phyloP scores from a whole-genome alignment of 2,888 invertebrate species.

The Diarsia mendica region DNA sequence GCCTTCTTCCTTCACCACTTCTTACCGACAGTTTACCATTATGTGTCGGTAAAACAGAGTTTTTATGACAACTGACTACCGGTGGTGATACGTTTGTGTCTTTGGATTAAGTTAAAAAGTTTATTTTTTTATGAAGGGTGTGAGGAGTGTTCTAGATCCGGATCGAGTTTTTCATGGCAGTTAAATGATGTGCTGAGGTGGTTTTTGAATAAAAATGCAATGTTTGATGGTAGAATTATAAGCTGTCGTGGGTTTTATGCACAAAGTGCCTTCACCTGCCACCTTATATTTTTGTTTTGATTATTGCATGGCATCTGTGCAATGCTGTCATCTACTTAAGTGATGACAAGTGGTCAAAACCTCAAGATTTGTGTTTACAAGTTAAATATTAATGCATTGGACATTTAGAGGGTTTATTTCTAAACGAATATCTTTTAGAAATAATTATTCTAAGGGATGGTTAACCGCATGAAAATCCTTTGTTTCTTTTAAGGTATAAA shows the following conservation, averaged over 20 bases:
- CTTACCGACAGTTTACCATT: constrained; percentile 47
- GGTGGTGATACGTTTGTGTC: constrained; percentile 43
- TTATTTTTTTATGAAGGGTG: constrained; percentile 8
- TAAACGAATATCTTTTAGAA: neutral
- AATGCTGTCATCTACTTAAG: neutral
- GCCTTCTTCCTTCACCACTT: constrained; percentile 51
- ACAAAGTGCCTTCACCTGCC: neutral
- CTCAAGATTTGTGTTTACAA: neutral
- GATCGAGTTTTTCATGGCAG: neutral
- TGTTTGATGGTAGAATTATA: neutral
- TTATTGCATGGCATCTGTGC: too few relatives aligned
- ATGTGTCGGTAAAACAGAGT: constrained; percentile 43
- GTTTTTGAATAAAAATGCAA: constrained; percentile 17
- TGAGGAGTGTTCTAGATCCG: constrained; percentile 23
- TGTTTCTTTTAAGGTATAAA: neutral
- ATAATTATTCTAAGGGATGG: neutral
- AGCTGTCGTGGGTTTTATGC: neutral
- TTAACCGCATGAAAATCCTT: neutral
- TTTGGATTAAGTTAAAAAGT: constrained; percentile 7
- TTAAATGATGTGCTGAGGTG: constrained; percentile 3
- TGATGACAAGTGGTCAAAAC: neutral
- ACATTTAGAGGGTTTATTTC: neutral
- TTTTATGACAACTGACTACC: constrained; percentile 41
- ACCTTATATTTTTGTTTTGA: too few relatives aligned
- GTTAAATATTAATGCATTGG: neutral